phyloP scores from a whole-genome alignment of 2,113 vertebrate genomes.

The Salvator merianae region DNA sequence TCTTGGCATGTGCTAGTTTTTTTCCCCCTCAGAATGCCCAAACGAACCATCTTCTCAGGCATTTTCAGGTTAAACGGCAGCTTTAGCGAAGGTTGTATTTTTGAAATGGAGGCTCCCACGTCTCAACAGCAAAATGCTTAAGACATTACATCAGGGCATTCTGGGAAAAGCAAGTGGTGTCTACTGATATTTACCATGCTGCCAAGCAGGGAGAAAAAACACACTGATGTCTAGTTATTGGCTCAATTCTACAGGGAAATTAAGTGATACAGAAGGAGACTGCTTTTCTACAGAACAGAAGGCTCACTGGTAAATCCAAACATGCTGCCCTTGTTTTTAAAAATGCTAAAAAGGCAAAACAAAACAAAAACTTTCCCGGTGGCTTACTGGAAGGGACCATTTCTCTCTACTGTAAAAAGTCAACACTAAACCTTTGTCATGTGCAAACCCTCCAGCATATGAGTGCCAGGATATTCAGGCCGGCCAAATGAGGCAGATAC shows the following conservation, averaged over 20 bases:
- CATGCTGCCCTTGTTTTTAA: conserved; percentile 7
- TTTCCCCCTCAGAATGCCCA: background rate
- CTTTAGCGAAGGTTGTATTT: background rate
- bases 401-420: background rate
- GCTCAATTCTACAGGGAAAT: conserved; percentile 24
- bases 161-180: no score
- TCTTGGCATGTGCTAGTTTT: no score
- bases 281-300: background rate
- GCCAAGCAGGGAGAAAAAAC: no score
- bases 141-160: background rate
- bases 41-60: background rate
- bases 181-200: background rate
- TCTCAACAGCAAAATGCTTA: background rate
- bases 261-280: conserved; percentile 39
- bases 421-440: background rate
- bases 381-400: background rate
- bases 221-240: background rate
- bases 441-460: background rate
- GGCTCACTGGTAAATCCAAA: background rate
- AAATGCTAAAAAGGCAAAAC: background rate
- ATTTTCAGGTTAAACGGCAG: background rate
- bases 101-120: background rate
- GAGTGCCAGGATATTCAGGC: background rate
- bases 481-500: background rate
- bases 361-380: background rate